Conservation (phyloP, 1,140 invertebrate genomes). For the Periplaneta americana region DNA sequence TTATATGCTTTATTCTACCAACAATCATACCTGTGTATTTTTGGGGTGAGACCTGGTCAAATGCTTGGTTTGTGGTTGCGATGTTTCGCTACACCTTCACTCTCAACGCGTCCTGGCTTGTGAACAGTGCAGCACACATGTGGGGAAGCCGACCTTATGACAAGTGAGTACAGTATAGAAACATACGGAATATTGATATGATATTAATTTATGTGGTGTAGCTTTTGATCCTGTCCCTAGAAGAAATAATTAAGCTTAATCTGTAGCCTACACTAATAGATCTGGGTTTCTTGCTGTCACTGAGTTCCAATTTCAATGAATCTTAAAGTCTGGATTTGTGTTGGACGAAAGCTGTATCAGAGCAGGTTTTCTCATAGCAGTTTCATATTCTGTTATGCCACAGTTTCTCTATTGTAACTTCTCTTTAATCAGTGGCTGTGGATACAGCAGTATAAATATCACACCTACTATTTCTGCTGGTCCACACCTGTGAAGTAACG, state of each 20-base stretch:
- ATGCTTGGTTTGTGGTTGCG: slow-evolving; percentile 76
- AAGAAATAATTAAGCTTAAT: background rate
- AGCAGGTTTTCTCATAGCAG: too few species aligned
- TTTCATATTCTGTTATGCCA: too few species aligned
- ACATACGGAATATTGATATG: background rate
- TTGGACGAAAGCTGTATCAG: too few species aligned
- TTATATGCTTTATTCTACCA: slow-evolving; percentile 82
- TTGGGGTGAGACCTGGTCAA: slow-evolving; percentile 77
- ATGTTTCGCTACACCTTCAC: slow-evolving; percentile 82
- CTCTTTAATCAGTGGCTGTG: too few species aligned
- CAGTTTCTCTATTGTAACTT: too few species aligned
- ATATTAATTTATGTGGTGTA: background rate
- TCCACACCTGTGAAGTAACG: too few species aligned
- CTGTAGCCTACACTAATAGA: too few species aligned
- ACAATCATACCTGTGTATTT: slow-evolving; percentile 73
- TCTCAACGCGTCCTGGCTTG: slow-evolving; percentile 91
- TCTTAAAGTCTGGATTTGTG: too few species aligned
- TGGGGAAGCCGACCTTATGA: slow-evolving; percentile 92
- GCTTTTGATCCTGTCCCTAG: background rate
- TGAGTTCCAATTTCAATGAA: too few species aligned
- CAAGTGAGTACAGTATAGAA: slow-evolving; percentile 47
- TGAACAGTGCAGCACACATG: slow-evolving; percentile 92
- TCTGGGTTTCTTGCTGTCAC: background rate
- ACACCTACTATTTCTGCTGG: too few species aligned
- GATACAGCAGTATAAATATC: too few species aligned